These are phyloP conservation scores for Amblyteles armatorius DNA, from an alignment of 2,888 invertebrate genomes.

Conservation along the genomic window DNA sequence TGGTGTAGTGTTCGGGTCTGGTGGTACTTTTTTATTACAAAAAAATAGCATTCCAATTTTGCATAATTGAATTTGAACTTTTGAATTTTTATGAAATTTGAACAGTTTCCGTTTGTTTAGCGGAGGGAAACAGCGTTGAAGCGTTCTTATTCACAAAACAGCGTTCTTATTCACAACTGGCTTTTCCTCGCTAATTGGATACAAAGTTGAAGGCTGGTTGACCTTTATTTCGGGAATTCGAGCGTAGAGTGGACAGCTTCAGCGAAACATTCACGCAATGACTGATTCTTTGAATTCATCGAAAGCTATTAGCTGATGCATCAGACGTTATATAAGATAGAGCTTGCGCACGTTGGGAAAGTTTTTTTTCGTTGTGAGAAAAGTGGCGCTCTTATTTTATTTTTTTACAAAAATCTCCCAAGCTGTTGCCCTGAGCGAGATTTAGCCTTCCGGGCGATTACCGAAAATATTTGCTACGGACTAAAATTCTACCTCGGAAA, in stretches of 20 bases:
- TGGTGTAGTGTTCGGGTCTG: neutral
- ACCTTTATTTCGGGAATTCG: neutral
- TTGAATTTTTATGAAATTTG: too few species aligned
- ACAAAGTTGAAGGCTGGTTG: neutral
- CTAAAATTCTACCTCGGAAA: neutral
- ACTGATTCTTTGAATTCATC: too few species aligned
- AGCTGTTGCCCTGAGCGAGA: neutral
- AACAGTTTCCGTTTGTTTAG: neutral
- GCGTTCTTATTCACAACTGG: conserved; percentile 7
- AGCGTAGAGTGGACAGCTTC: too few species aligned
- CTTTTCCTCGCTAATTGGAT: neutral
- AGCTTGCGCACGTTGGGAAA: neutral
- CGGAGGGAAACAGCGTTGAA: neutral
- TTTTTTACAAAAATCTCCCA: neutral
- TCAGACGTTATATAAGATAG: too few species aligned
- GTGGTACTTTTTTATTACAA: neutral
- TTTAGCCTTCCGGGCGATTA: neutral
- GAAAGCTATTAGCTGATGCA: too few species aligned
- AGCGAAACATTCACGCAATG: too few species aligned
- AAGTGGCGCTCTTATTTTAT: neutral
- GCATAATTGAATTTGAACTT: neutral
- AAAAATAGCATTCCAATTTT: neutral
- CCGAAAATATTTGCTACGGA: neutral
- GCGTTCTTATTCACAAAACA: too few species aligned
- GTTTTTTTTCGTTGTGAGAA: neutral